Evolutionary conservation across 37 sponge, comb jelly and placozoan genomes (phyloP), one percentile per base, ranked within the genome.

Genomic region (Chondrilla cf. caribensis): DNA sequence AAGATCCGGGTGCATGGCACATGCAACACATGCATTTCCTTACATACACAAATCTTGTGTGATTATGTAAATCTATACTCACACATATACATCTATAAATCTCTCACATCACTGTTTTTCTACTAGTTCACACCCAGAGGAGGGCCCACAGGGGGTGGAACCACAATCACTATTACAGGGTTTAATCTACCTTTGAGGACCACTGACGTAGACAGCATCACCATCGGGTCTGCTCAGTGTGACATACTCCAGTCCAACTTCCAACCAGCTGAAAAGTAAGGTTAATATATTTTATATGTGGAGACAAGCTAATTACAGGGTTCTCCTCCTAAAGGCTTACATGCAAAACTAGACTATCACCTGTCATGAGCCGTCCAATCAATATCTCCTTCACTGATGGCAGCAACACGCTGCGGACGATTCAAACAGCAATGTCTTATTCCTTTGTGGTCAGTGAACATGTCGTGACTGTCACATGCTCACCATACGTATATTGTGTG

Each of bases 131-230:
- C 43, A 18, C 76, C 76, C 1, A 40, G 21, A 39, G 21, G 8
- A 39, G 76, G 76, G 2, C 76, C 76, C 44, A 40, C 22, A 39
- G 76, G 40, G 43, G 76, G 76, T 18, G 76, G 76, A 25, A 73
- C 76, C 44, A 73, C 42, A 1, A 37, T 73, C 19, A 39, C 44
- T 41, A 73, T 73, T 73, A 73, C 41, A 73, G 76, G 76, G 76
- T 37, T 38, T 42, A 73, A 73, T 43, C 76, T 73, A 38, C 41
- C 44, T 15, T 43, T 67, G 68, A 3, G 1, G 35, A 7, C 35
- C 17, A 33, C 2, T 33, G 29, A 26, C 32, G 35, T 67, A n/a
- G n/a, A n/a, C 35, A 33, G 29, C 68, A 67, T 47, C 51, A 47
- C 51, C 51, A 47, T 47, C 51, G 51, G 51, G 9, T 14, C 9